These are phyloP conservation scores for Ormyrus pomaceus DNA, from an alignment of 2,888 invertebrate species.

Conservation along the genomic window DNA sequence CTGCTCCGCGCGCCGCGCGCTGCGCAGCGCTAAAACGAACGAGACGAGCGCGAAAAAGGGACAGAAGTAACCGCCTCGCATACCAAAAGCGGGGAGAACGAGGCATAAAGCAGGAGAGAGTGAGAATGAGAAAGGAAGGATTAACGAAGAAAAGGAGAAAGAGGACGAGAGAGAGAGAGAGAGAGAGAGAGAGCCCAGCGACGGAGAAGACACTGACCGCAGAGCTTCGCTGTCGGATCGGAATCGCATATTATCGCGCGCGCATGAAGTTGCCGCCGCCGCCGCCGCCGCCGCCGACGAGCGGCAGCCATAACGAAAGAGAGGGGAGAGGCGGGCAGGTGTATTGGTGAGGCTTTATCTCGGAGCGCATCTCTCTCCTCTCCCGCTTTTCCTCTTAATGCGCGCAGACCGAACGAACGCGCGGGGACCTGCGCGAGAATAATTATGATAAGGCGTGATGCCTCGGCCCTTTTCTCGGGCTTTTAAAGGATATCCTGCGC, in stretches of 20 bases:
- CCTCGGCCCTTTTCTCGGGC: conserved; percentile 44
- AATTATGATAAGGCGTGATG: conserved; percentile 58
- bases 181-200: conserved; percentile 8
- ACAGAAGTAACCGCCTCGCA: conserved; percentile 35
- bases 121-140: conserved; percentile 50
- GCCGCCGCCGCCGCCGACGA: no score
- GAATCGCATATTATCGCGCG: conserved; percentile 73
- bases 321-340: conserved; percentile 60
- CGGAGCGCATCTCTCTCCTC: conserved; percentile 47
- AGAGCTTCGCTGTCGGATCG: conserved; percentile 64
- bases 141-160: conserved; percentile 40
- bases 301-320: neutral
- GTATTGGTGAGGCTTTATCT: conserved; percentile 61
- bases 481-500: conserved; percentile 46
- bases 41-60: conserved; percentile 23
- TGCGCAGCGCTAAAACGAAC: conserved; percentile 33
- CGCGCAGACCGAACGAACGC: neutral
- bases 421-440: conserved; percentile 48
- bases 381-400: conserved; percentile 7
- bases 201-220: conserved; percentile 53
- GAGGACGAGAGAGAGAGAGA: neutral
- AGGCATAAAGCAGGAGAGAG: conserved; percentile 28
- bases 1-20: conserved; percentile 57
- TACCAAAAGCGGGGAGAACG: neutral
- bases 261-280: conserved; percentile 52